Percentiles rank a stretch among this genome's conserved stretches.
Conservation (phyloP, 1,140 invertebrate species). For the Apis laboriosa region DNA sequence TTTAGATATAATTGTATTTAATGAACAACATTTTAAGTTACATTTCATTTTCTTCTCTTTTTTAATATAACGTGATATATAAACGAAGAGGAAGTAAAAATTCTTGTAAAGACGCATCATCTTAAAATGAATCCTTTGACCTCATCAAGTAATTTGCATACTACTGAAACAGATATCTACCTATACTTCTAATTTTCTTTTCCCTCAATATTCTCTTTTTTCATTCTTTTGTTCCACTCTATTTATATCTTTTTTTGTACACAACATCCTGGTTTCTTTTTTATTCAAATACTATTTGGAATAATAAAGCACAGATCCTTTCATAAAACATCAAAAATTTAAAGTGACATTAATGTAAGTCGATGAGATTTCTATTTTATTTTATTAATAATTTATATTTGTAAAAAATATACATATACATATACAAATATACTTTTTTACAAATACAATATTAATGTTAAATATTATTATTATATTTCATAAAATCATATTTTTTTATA, state of each 20-base stretch:
- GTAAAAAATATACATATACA: too few species aligned
- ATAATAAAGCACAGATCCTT: constrained; percentile 49
- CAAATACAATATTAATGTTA: not conserved
- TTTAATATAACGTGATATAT: not conserved
- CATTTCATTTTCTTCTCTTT: not conserved
- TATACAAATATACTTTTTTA: too few species aligned
- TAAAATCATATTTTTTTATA: not conserved
- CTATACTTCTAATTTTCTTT: constrained; percentile 20
- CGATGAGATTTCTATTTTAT: constrained; percentile 1
- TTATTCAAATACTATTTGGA: constrained; percentile 63
- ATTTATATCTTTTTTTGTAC: constrained; percentile 5
- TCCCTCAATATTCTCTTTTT: not conserved
- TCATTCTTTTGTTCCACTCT: not conserved
- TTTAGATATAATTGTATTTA: too few species aligned
- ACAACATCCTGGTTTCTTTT: constrained; percentile 43
- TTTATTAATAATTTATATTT: not conserved
- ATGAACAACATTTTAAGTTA: too few species aligned
- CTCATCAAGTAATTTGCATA: constrained; percentile 61
- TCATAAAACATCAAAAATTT: constrained; percentile 25
- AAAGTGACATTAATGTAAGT: not conserved
- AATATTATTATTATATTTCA: not conserved
- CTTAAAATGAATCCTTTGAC: constrained; percentile 29
- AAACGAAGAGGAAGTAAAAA: constrained; percentile 10
- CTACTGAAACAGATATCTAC: constrained; percentile 60
- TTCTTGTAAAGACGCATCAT: constrained; percentile 3